Evolutionary conservation across 2,797 vertebrate species (phyloP).

Genomic region (Melanotaenia trifasciata): DNA sequence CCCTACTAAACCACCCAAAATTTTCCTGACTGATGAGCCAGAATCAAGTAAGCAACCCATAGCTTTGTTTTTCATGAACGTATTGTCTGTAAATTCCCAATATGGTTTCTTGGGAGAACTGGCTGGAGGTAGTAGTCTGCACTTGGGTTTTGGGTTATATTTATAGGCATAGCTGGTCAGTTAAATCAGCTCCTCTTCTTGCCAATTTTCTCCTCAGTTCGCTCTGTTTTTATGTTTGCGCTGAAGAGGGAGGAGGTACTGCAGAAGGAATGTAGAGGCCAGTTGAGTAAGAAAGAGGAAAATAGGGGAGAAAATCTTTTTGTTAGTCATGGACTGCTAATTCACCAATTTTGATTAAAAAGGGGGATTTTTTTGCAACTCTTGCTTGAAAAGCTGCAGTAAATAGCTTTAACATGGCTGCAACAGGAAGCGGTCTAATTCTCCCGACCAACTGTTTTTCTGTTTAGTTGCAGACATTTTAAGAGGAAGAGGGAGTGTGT

Average conservation of each 20-base stretch:
- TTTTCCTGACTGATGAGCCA: conserved; percentile 56
- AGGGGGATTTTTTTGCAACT: conserved; percentile 12
- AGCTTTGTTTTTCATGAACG: conserved; percentile 32
- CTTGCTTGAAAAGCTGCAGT: conserved; percentile 25
- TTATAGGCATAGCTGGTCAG: conserved; percentile 75
- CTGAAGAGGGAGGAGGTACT: conserved; percentile 38
- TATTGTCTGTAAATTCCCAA: conserved; percentile 28
- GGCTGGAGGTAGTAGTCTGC: conserved; percentile 22
- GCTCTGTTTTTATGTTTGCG: conserved; percentile 68
- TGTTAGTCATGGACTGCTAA: conserved; percentile 3
- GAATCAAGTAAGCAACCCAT: conserved; percentile 65
- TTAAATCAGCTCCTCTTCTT: conserved; percentile 65
- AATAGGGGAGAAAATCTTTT: conserved; percentile 12
- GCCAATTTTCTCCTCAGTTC: conserved; percentile 62
- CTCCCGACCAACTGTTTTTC: conserved; percentile 43
- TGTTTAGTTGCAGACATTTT: conserved; percentile 44
- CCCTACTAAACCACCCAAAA: conserved; percentile 38
- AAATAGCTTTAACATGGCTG: conserved; percentile 54
- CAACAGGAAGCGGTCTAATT: conserved; percentile 58
- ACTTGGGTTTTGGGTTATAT: conserved; percentile 46
- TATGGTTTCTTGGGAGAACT: conserved; percentile 13
- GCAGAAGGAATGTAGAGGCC: conserved; percentile 54
- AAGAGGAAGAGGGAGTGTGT: conserved; percentile 41
- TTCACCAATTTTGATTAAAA: conserved; percentile 12
- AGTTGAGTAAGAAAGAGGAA: conserved; percentile 24